Conservation (phyloP, 2,888 invertebrate species). For the Meandrusa payeni region DNA sequence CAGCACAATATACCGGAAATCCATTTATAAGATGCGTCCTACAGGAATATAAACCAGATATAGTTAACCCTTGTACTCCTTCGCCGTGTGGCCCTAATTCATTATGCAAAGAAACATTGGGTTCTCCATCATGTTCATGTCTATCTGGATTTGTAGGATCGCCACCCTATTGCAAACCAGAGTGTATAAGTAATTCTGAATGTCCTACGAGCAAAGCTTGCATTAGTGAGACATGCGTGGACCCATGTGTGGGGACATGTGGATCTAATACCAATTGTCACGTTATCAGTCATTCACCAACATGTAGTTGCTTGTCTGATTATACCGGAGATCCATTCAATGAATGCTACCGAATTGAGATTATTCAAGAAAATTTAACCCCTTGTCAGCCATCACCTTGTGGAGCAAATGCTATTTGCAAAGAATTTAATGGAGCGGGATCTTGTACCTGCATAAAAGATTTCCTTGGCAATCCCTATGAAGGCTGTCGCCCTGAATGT, state of each 20-base stretch:
- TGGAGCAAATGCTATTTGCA: constrained; percentile 83
- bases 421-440: constrained; percentile 81
- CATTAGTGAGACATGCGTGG: constrained; percentile 87
- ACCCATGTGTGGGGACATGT: constrained; percentile 87
- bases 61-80: constrained; percentile 85
- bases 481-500: constrained; percentile 88
- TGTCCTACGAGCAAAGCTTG: constrained; percentile 86
- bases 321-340: constrained; percentile 89
- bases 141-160: constrained; percentile 83
- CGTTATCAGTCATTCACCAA: constrained; percentile 87
- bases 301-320: constrained; percentile 84
- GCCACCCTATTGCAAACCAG: constrained; percentile 89
- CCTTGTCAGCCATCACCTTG: constrained; percentile 84
- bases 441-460: constrained; percentile 86
- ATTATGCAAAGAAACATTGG: constrained; percentile 84
- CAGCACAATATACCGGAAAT: constrained; percentile 84
- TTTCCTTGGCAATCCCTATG: constrained; percentile 88
- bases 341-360: constrained; percentile 74
- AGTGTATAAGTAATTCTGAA: constrained; percentile 89
- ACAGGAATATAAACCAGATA: constrained; percentile 69
- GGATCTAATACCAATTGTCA: constrained; percentile 87
- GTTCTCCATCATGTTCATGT: constrained; percentile 88
- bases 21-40: constrained; percentile 86
- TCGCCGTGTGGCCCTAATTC: constrained; percentile 91
- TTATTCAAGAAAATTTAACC: constrained; percentile 63